Evolutionary conservation across 1,140 invertebrate species (phyloP).

Genomic region (Platorchestia sp.): DNA sequence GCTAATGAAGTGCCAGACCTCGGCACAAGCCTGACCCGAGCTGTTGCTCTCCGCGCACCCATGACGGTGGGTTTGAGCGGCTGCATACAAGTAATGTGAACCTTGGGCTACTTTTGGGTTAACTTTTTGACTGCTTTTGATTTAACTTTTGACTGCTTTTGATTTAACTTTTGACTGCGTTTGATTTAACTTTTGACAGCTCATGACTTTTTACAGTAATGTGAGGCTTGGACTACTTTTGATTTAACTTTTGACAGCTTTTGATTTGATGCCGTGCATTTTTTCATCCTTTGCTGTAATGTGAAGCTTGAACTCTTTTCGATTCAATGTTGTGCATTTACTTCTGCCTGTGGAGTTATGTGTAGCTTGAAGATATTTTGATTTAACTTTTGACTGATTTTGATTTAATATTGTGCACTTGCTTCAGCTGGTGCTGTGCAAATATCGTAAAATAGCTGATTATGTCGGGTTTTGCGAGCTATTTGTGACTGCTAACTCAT

Average conservation of each 20-base stretch:
- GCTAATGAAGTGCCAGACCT: conserved; percentile 40
- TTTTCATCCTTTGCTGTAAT: background rate
- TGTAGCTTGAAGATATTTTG: too few relatives aligned
- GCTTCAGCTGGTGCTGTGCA: too few relatives aligned
- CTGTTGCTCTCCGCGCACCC: background rate
- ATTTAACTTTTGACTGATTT: background rate
- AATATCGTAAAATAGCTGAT: too few relatives aligned
- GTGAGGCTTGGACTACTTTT: background rate
- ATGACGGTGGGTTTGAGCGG: background rate
- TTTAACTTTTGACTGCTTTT: background rate
- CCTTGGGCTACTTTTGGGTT: background rate
- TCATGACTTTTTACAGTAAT: background rate
- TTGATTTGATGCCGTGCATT: too few relatives aligned
- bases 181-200: background rate
- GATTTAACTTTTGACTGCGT: background rate
- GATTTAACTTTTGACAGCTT: background rate
- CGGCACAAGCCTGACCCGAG: background rate
- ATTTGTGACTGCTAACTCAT: too few relatives aligned
- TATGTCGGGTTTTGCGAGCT: too few relatives aligned
- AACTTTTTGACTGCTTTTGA: background rate
- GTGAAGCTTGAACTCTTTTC: background rate
- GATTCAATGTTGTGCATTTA: too few relatives aligned
- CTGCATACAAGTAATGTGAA: background rate
- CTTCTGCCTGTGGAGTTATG: too few relatives aligned
- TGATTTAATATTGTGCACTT: too few relatives aligned